These are phyloP conservation scores for Blastobasis lacticolella DNA, from an alignment of 2,888 invertebrate genomes.

Conservation along the genomic window DNA sequence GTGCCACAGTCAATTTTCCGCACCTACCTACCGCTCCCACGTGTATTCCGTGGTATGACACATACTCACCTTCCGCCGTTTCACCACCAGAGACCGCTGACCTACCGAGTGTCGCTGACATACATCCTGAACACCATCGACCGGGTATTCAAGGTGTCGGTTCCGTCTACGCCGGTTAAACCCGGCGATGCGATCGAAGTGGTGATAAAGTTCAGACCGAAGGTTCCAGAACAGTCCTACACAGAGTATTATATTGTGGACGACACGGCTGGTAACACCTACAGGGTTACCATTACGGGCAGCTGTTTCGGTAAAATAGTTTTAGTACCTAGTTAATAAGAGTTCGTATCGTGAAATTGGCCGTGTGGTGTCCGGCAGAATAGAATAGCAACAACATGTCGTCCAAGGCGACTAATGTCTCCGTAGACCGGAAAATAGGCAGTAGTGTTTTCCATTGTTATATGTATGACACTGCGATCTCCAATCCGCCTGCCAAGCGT, in stretches of 20 bases:
- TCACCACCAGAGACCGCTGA: slow-evolving; percentile 32
- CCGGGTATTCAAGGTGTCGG: slow-evolving; percentile 45
- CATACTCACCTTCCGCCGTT: background rate
- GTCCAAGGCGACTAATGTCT: too few relatives aligned
- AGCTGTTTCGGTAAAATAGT: slow-evolving; percentile 46
- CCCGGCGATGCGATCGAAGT: slow-evolving; percentile 38
- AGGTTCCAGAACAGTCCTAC: slow-evolving; percentile 46
- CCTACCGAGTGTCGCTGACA: slow-evolving; percentile 47
- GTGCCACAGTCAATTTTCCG: too few relatives aligned
- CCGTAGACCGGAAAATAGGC: too few relatives aligned
- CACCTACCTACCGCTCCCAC: too few relatives aligned
- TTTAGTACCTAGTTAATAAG: too few relatives aligned
- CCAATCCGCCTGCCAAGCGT: too few relatives aligned
- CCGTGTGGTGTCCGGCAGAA: too few relatives aligned
- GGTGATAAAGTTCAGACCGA: slow-evolving; percentile 44
- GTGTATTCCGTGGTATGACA: background rate
- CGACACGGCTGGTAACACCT: slow-evolving; percentile 43
- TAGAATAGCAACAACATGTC: too few relatives aligned
- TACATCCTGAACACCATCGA: slow-evolving; percentile 55
- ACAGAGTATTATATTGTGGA: slow-evolving; percentile 60
- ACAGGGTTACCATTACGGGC: slow-evolving; percentile 50
- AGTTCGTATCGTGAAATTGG: too few relatives aligned
- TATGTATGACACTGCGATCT: too few relatives aligned
- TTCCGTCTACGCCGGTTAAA: slow-evolving; percentile 37
- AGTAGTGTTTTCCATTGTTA: too few relatives aligned